Base-by-base conservation (phyloP, 2,113 vertebrate species). In the Megaleporinus macrocephalus region DNA sequence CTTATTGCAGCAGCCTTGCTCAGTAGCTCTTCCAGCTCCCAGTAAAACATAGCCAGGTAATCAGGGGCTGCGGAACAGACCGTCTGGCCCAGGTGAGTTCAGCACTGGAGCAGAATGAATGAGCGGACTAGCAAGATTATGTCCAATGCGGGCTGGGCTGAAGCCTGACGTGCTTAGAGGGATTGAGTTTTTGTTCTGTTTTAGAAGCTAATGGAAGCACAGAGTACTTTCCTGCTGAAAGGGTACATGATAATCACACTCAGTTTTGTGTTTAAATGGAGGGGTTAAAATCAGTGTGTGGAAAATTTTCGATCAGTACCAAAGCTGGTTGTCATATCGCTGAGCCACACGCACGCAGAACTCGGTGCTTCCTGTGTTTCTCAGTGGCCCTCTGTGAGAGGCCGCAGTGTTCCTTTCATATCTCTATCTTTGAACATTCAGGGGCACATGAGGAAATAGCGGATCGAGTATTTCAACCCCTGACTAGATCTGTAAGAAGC, bases 381-480 rank as follows among this genome's bases (percentile, higher is more conserved):
- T 70, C 87, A 92, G 89, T 93, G 92, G 90, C 92, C 90, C 93
- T 88, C 83, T 90, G 86, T 90, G 88, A 91, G 88, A 73, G 89
- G 89, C 91, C 91, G 90, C 90, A 89, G 91, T 90, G 89, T 90
- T 90, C 91, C 91, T 93, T 92, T 94, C 91, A 94, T 91, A 91
- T 94, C 88, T 94, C 91, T 94, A 94, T 94, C 91, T 94, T 93
- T 94, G 92, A 93, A 94, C 90, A 94, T 93, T 94, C 93, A 94
- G 93, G 93, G 91, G 84, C 92, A 93, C 93, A 93, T 94, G 91
- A 94, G 93, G 93, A 94, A 94, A 94, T 94, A 94, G 91, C 92
- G 92, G 90, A 91, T 89, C 92, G 44, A 93, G 91, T 93, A 93
- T 92, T 93, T 94, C 93, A 94, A 93, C 93, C 93, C 92, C 85